These are phyloP conservation scores for Anoura caudifer DNA, from an alignment of 2,113 vertebrate genomes.

Conservation along the genomic window DNA sequence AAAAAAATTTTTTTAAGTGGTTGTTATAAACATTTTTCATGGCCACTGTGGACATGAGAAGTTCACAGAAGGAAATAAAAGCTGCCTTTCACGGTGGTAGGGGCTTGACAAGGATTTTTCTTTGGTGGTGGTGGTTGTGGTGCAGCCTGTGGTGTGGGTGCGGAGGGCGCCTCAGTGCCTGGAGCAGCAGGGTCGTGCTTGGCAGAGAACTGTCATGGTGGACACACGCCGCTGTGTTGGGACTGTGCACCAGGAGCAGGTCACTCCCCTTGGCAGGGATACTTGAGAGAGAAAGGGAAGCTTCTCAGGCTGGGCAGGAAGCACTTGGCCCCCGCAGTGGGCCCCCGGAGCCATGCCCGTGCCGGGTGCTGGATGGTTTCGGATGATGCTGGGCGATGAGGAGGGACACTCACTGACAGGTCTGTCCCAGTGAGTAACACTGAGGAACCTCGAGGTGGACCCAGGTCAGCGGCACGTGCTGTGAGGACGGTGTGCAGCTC, in stretches of 20 bases:
- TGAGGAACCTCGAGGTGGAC: neutral
- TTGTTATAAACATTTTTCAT: neutral
- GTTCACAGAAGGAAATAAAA: neutral
- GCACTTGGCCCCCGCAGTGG: neutral
- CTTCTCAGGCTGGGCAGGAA: neutral
- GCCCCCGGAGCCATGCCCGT: neutral
- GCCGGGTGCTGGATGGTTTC: neutral
- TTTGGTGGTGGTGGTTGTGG: neutral
- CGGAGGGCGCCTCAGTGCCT: neutral
- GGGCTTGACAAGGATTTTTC: neutral
- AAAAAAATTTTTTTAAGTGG: neutral
- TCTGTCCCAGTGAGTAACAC: neutral
- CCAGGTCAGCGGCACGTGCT: neutral
- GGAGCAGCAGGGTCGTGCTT: neutral
- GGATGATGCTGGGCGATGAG: neutral
- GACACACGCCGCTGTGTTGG: neutral
- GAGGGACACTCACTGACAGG: neutral
- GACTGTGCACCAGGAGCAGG: neutral
- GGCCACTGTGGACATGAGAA: neutral
- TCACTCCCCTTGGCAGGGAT: neutral
- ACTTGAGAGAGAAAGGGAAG: neutral
- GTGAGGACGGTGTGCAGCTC: neutral
- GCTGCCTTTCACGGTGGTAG: neutral
- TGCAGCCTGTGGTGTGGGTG: neutral
- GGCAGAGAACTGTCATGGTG: fast-evolving